phyloP scores from a whole-genome alignment of 2,888 invertebrate species.

The Norana najaformis region DNA sequence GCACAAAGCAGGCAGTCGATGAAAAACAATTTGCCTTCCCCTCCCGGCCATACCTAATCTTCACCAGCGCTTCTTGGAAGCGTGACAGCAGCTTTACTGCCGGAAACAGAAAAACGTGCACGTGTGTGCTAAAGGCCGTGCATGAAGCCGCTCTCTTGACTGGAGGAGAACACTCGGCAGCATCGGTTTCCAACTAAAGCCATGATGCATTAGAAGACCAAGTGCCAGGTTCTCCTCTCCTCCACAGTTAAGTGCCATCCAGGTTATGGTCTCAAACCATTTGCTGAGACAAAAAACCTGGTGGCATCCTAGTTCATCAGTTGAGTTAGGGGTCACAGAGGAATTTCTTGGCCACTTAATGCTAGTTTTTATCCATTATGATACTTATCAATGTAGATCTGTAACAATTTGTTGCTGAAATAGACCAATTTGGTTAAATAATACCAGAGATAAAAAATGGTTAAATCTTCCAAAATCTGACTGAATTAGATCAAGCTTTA shows the following conservation, averaged over 20 bases:
- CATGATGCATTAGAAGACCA: neutral
- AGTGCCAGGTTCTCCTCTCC: neutral
- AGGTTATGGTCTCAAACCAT: slow-evolving; percentile 1
- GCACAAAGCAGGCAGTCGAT: neutral
- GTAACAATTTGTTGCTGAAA: neutral
- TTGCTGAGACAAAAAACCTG: neutral
- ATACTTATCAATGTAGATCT: neutral
- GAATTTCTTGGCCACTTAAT: neutral
- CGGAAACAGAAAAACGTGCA: neutral
- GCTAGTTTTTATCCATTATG: neutral
- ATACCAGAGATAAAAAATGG: neutral
- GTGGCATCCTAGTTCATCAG: neutral
- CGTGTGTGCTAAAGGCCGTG: neutral
- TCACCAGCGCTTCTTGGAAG: neutral
- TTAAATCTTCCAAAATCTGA: neutral
- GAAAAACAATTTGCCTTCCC: neutral
- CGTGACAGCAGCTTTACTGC: neutral
- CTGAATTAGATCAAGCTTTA: neutral
- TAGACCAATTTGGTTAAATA: neutral
- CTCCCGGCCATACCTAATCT: neutral
- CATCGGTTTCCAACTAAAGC: neutral
- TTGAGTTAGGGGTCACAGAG: neutral
- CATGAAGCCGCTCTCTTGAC: neutral
- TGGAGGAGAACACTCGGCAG: neutral
- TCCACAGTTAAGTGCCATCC: neutral